Base-by-base conservation (phyloP, 2,113 vertebrate species). In the Hippopotamus amphibius region DNA sequence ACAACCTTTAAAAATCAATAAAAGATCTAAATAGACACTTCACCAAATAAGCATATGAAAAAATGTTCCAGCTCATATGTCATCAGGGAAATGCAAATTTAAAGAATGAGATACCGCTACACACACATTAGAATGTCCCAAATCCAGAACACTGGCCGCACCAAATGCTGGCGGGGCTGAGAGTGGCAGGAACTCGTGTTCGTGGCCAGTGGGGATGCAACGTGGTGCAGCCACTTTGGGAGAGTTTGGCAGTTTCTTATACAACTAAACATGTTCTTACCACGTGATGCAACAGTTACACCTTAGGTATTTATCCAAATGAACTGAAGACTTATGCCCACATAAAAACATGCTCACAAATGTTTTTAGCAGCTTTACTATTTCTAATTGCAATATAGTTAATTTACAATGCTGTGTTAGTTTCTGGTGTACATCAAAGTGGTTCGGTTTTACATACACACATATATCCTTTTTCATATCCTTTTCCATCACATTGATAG, bases 151-250 rank as follows among this genome's bases (percentile, higher is more conserved):
- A 85, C 22, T 28, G 65, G 19, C 21, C 48, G 2, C 48, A 7
- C 33, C 6, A 26, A 69, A 17, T 0, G 6, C 10, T 7, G 65
- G 48, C 0, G 0, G 53, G 83, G 30, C 10, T 6, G 0, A 43
- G 22, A 37, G 30, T 46, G n/a, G 30, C 33, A 4, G 48, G 24
- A 55, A 37, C 33, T 5, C 63, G 37, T 14, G 4, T 26, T 37
- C 33, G 17, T 0, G 17, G 46, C 46, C 53, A 19, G 5, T 33
- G 48, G 48, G 83, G 26, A 37, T 4, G 9, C 33, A 37, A 19
- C 2, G 6, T 3, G 46, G 65, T 19, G 22, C 14, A 7, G 65
- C 22, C 83, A 28, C 63, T 69, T 26, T 16, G 19, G 30, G 50
- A 66, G 82, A 65, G 61, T 15, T 22, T 48, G 81, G 41, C 59